phyloP scores from a whole-genome alignment of 2,888 invertebrate genomes.

The Eudemis profundana region DNA sequence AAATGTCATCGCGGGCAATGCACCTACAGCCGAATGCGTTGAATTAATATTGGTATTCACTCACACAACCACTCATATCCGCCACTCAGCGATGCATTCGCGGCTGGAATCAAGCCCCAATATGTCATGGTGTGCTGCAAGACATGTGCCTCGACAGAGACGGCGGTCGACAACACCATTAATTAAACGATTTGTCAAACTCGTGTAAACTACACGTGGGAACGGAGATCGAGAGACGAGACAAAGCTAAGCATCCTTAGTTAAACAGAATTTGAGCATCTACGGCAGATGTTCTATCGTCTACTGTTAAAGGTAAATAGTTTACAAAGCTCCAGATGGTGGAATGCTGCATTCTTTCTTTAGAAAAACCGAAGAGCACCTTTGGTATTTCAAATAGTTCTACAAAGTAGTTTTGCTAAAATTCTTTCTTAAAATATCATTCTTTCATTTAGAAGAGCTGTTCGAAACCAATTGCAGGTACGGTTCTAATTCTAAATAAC shows the following conservation, averaged over 20 bases:
- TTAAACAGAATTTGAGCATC: constrained; percentile 21
- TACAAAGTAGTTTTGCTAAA: not conserved
- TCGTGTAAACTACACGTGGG: constrained; percentile 43
- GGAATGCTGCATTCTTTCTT: not conserved
- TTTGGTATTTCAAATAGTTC: constrained; percentile 5
- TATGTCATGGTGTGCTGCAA: constrained; percentile 47
- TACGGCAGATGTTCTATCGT: constrained; percentile 27
- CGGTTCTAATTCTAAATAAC: not conserved
- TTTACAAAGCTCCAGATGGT: constrained; percentile 24
- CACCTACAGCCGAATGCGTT: constrained; percentile 61
- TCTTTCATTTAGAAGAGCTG: not conserved
- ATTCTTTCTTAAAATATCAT: no score
- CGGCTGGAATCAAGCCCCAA: constrained; percentile 39
- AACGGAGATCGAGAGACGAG: constrained; percentile 25
- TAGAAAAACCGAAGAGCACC: not conserved
- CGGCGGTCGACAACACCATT: constrained; percentile 38
- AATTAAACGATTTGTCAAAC: constrained; percentile 43
- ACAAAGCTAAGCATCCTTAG: constrained; percentile 19
- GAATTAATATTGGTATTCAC: constrained; percentile 66
- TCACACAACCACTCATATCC: constrained; percentile 57
- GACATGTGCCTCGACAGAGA: constrained; percentile 44
- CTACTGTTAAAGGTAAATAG: constrained; percentile 26
- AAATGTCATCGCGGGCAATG: constrained; percentile 74
- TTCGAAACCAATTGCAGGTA: not conserved
- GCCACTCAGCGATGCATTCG: constrained; percentile 49